Evolutionary conservation across 2,113 vertebrate species (phyloP).

Genomic region (Coturnix japonica): DNA sequence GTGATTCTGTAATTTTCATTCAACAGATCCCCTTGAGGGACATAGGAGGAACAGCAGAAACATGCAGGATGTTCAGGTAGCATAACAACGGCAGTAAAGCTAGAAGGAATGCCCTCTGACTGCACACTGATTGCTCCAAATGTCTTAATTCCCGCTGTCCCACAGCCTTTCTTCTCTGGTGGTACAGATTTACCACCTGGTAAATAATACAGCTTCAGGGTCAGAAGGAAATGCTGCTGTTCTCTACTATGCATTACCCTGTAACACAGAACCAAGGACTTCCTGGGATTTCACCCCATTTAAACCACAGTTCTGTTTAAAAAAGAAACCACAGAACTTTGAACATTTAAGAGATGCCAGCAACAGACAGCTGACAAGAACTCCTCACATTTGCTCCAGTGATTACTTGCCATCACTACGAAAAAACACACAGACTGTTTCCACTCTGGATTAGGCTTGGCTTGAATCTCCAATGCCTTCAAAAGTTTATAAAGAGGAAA

Average conservation of each 20-base stretch:
- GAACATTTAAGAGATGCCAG: background rate
- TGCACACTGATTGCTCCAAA: background rate
- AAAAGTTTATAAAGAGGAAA: background rate
- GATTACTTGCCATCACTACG: background rate
- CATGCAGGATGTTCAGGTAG: background rate
- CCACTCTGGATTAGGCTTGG: background rate
- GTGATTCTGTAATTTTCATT: background rate
- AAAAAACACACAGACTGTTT: background rate
- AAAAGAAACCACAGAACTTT: background rate
- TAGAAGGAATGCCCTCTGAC: background rate
- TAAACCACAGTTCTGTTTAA: background rate
- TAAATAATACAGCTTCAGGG: background rate
- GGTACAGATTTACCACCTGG: background rate
- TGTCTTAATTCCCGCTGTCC: background rate
- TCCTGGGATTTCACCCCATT: background rate
- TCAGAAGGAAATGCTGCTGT: background rate
- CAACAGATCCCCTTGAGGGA: background rate
- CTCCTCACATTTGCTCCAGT: fast-evolving
- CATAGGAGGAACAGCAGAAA: background rate
- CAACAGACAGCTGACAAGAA: background rate
- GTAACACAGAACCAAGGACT: background rate
- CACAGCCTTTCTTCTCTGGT: background rate
- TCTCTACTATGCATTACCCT: background rate
- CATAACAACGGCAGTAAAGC: background rate
- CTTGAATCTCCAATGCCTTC: background rate